Conservation (phyloP, 2,888 invertebrate species). For the Polydrusus pterygomalis region DNA sequence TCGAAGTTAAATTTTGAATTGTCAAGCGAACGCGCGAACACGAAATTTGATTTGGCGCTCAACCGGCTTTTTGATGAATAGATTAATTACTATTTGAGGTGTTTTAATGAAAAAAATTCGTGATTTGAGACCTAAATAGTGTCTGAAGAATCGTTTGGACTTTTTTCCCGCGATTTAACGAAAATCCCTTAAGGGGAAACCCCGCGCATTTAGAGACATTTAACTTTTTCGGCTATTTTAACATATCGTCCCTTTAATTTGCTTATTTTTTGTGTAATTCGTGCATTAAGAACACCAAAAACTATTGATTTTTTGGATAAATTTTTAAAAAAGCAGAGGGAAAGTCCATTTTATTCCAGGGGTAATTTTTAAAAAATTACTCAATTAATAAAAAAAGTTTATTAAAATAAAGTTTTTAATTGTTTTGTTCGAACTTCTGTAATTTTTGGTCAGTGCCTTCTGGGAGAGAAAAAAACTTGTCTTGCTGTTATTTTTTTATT, state of each 20-base stretch:
- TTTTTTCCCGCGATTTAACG: too few relatives aligned
- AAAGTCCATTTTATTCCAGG: too few relatives aligned
- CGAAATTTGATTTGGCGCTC: neutral
- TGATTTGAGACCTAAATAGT: neutral
- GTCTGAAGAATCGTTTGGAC: too few relatives aligned
- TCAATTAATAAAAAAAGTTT: neutral
- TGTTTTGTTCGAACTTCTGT: neutral
- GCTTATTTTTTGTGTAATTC: too few relatives aligned
- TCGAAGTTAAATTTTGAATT: neutral
- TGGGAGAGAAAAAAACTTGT: conserved; percentile 10
- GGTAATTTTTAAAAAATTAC: too few relatives aligned
- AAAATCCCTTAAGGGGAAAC: too few relatives aligned
- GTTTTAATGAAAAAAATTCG: neutral
- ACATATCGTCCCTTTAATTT: too few relatives aligned
- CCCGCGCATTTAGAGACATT: too few relatives aligned
- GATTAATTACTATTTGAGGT: neutral
- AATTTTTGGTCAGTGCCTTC: conserved; percentile 1
- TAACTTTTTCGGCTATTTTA: too few relatives aligned
- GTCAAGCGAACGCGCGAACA: neutral
- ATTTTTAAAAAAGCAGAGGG: too few relatives aligned
- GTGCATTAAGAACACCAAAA: too few relatives aligned
- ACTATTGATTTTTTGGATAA: too few relatives aligned
- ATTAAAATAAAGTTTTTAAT: neutral
- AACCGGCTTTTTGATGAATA: conserved; percentile 9
- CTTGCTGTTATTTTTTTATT: conserved; percentile 30